Percentiles rank a stretch among this genome's conserved stretches.
phyloP scores from a whole-genome alignment of 2,797 vertebrate genomes.

The Hybognathus amarus region DNA sequence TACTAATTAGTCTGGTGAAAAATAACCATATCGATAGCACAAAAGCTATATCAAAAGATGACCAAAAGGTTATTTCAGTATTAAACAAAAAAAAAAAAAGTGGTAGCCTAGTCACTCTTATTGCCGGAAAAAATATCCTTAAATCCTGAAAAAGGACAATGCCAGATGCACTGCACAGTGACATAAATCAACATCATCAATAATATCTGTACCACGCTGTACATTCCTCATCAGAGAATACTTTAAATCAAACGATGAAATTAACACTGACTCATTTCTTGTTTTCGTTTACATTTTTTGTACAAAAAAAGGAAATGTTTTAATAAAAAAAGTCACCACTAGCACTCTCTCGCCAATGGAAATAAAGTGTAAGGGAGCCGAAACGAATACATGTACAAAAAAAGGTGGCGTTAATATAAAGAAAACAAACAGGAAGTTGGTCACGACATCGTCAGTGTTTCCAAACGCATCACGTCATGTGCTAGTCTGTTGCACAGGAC shows the following conservation, averaged over 20 bases:
- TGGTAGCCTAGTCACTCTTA: constrained; percentile 43
- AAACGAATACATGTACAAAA: constrained; percentile 73
- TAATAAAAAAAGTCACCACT: constrained; percentile 55
- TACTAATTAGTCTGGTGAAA: constrained; percentile 48
- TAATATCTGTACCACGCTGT: constrained; percentile 48
- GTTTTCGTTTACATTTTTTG: constrained; percentile 68
- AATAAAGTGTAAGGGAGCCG: constrained; percentile 56
- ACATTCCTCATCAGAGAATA: constrained; percentile 61
- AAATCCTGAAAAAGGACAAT: constrained; percentile 52
- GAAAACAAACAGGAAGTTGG: constrained; percentile 62
- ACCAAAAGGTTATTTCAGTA: constrained; percentile 30
- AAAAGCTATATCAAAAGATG: constrained; percentile 42
- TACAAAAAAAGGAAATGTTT: constrained; percentile 58
- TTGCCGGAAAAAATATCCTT: constrained; percentile 44
- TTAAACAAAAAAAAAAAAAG: constrained; percentile 32
- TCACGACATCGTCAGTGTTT: constrained; percentile 57
- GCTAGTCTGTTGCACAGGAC: constrained; percentile 54
- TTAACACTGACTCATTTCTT: constrained; percentile 67
- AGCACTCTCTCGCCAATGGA: constrained; percentile 46
- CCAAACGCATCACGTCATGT: constrained; percentile 53
- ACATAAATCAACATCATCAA: constrained; percentile 47
- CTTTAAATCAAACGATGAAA: constrained; percentile 68
- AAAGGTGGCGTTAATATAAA: constrained; percentile 56
- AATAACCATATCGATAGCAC: constrained; percentile 27
- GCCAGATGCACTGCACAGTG: constrained; percentile 57